phyloP scores from a whole-genome alignment of 2,888 invertebrate genomes.

The Synanthedon vespiformis region DNA sequence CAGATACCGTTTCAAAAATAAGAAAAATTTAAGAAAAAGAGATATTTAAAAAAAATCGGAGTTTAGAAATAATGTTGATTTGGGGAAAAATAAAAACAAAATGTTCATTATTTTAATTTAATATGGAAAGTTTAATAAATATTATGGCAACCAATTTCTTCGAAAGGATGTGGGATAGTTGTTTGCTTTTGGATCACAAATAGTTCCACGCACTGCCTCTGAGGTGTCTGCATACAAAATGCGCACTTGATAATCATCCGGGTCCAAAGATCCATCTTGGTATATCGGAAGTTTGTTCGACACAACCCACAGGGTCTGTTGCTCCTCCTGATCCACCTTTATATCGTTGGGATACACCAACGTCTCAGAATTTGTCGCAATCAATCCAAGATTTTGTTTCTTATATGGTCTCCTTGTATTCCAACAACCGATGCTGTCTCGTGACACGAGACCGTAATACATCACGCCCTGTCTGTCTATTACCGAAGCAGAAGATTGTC shows the following conservation, averaged over 20 bases:
- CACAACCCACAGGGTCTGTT: conserved; percentile 81
- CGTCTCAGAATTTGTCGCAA: conserved; percentile 73
- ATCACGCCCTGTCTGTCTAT: conserved; percentile 79
- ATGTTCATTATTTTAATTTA: background rate
- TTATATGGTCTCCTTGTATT: conserved; percentile 78
- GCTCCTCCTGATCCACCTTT: conserved; percentile 77
- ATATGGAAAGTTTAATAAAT: background rate
- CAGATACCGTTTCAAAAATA: too few species aligned
- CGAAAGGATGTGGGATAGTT: conserved; percentile 7
- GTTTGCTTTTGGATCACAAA: conserved; percentile 74
- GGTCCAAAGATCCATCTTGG: conserved; percentile 74
- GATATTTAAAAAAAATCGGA: too few species aligned
- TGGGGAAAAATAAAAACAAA: too few species aligned
- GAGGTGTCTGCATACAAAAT: conserved; percentile 75
- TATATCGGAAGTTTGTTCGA: conserved; percentile 81
- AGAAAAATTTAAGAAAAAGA: too few species aligned
- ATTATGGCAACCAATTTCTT: conserved; percentile 24
- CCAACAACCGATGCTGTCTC: conserved; percentile 85
- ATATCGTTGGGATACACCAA: conserved; percentile 86
- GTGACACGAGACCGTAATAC: conserved; percentile 83
- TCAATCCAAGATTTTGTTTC: conserved; percentile 71
- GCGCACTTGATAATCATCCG: conserved; percentile 78
- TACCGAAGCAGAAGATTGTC: conserved; percentile 81
- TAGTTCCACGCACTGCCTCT: conserved; percentile 74
- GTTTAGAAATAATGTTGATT: too few species aligned